Evolutionary conservation across 64 coral and sea anemone species (phyloP), one percentile per base, ranked within the genome.

Genomic region (Cladopsammia gracilis): DNA sequence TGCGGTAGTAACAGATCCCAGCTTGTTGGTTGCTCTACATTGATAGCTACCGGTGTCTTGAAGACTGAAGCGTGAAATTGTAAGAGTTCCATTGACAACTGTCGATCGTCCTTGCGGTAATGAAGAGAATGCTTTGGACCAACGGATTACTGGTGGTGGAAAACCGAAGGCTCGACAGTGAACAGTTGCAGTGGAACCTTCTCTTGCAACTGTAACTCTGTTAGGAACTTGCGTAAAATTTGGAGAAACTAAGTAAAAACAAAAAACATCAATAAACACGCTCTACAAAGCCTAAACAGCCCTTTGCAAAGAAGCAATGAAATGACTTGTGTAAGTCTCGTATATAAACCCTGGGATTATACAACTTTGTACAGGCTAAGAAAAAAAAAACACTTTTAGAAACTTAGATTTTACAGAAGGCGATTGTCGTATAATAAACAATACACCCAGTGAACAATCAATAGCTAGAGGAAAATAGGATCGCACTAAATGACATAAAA

Each of bases 1-100:
- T 24, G 54, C 12, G 4, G 12, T 11, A 34, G 10, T 58, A 5
- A 79, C 76, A 34, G 76, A 79, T 26, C 56, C 76, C 53, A 79
- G 24, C 24, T 52, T 79, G 52, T 79, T 79, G 23, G 52, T 59
- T 43, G 76, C 76, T 58, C 34, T 79, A 7, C 76, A 79, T 22
- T 58, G 76, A 25, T 79, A 79, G 0, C 4, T 59, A 13, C 77
- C 77, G 0, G 0, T 9, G 14, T 79, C 77, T 44, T 79, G 10
- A 19, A 79, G 11, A 1, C 25, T 16, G 14, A 79, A 45, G 13
- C 23, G 11, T 12, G 77, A 34, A 7, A 79, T 79, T 6, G 43
- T 16, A 59, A 79, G 77, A 6, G 77, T 61, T 0, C 53, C 77
- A 6, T 79, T 60, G 7, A 7, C 14, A 6, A 79, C 53, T 23